Evolutionary conservation across 2,797 vertebrate species (phyloP).

Genomic region (Pelochelys cantorii): DNA sequence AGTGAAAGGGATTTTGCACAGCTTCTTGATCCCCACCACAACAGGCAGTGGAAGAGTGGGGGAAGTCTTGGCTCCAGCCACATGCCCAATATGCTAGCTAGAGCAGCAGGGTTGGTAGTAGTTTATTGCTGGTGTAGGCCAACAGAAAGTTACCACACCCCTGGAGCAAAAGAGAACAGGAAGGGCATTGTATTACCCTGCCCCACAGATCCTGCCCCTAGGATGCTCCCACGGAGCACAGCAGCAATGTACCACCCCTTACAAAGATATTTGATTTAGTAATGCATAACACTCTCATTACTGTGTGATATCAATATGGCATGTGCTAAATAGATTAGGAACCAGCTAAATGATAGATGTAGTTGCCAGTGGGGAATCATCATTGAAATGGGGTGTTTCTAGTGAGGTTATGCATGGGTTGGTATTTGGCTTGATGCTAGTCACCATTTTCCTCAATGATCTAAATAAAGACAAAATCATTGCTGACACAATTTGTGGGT

Average conservation of each 20-base stretch:
- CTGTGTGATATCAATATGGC: background rate
- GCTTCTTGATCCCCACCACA: background rate
- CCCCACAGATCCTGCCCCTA: background rate
- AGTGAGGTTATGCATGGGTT: background rate
- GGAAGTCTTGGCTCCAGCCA: background rate
- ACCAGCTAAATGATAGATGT: background rate
- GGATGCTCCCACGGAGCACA: background rate
- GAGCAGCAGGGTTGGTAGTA: background rate
- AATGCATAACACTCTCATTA: background rate
- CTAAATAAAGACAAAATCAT: background rate
- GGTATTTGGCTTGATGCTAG: background rate
- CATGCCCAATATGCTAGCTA: background rate
- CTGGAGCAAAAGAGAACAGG: background rate
- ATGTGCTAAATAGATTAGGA: fast-evolving
- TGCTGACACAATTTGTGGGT: background rate
- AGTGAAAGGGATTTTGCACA: background rate
- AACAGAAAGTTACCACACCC: background rate
- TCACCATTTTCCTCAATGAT: fast-evolving
- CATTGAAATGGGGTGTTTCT: background rate
- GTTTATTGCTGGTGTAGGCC: background rate
- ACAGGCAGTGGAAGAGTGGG: background rate
- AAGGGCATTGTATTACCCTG: background rate
- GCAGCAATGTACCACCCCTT: background rate
- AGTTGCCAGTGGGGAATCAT: background rate
- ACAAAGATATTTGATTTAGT: fast-evolving